Evolutionary conservation across 2,797 vertebrate genomes (phyloP), one percentile per base, ranked within the genome.

Genomic region (Ciconia nigra): DNA sequence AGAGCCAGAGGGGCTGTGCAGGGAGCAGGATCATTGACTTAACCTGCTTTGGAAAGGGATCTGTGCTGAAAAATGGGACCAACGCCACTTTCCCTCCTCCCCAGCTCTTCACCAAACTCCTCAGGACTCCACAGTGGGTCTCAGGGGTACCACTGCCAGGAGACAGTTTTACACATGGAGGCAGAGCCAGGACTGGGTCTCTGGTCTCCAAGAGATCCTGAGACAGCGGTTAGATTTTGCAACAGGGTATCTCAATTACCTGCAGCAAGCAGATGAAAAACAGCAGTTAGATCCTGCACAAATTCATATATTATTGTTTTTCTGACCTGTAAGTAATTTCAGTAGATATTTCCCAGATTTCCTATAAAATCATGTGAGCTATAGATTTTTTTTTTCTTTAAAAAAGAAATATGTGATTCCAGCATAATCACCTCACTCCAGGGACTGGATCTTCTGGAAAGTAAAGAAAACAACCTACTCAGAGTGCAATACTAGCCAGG

Each of bases 401-500:
- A 76, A 71, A 87, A 61, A 80, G 55, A 81, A 91, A 79, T 29
- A 74, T 47, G 57, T 69, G 47, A 83, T 91, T 95, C 42, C 31
- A 83, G 51, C 42, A 70, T 85, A 92, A 96, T 89, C 59, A 89
- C 33, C 26, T 77, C 39, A 66, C 73, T 84, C 58, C 15, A 63
- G 83, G 59, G 90, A 78, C 33, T 74, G 35, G 46, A 71, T 93
- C 61, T 86, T 85, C 72, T 79, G 57, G 62, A 88, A 86, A 83
- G 42, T n/a, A 86, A 91, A 90, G 93, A 63, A 89, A 95, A 93
- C 41, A 83, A 90, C 74, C 61, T 88, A 49, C 51, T 94, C 74
- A 47, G 63, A 67, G 61, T 20, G 42, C 67, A 78, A n/a, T 37
- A 58, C 41, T 63, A 83, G 39, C 59, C 39, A 73, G 67, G 16